Base-by-base conservation (phyloP, 2,113 vertebrate species). In the Columba livia region DNA sequence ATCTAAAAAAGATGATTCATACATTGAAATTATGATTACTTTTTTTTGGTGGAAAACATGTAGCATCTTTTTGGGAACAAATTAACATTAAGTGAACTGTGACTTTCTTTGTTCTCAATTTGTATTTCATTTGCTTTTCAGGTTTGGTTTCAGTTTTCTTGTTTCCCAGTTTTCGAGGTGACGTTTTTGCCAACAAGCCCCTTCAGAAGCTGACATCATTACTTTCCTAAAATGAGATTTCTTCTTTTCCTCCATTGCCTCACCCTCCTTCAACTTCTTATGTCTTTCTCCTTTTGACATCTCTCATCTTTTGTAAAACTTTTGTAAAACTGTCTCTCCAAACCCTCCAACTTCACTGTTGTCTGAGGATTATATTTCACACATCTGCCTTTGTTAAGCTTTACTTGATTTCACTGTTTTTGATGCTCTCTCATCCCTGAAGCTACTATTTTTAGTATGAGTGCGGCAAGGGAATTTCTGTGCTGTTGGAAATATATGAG, bases 401-500 rank as follows among this genome's bases (percentile, higher is more conserved):
- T 67, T 85, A 34, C n/a, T 51, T 36, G 85, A 24, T 60, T 78
- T 64, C 24, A 48, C 18, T 65, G 20, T 2, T 84, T 87, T 44
- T 74, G 23, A 20, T 82, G 47, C 28, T 66, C 12, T 38, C 60
- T 80, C 20, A n/a, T 95, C 14, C 38, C 42, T 54, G 64, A 66
- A 85, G 54, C 34, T 69, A 12, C 42, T 93, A 8, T 71, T 79
- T 84, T 93, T 85, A 29, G 28, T 85, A 31, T 56, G 34, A 89
- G n/a, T 26, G 53, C 50, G 88, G 28, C 77, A 96, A 94, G 78
- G 80, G 88, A 69, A 74, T 91, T 94, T 58, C 57, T 90, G 11
- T 83, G 36, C 28, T 60, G 15, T 75, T 90, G 24, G 18, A 79
- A 72, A 60, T 85, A 67, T 5, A 28, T 65, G 12, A 54, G 12